Conservation (phyloP, 2,888 invertebrate species). For the Acleris cristana region DNA sequence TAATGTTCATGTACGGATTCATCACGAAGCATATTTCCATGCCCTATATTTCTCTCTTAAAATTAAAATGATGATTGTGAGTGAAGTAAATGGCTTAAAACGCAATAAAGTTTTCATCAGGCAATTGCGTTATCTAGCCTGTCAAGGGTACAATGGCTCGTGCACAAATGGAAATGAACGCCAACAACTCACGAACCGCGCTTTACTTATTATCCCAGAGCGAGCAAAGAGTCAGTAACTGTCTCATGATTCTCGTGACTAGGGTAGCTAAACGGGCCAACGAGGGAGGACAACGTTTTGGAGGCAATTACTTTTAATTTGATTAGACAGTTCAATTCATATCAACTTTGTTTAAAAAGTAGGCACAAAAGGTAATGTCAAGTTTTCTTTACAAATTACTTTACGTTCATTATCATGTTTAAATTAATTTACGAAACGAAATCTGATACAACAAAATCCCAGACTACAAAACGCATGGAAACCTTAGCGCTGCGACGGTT, state of each 20-base stretch:
- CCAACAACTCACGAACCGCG: constrained; percentile 55
- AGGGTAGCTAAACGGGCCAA: constrained; percentile 44
- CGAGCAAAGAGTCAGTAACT: constrained; percentile 51
- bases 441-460: constrained; percentile 2
- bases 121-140: constrained; percentile 37
- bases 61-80: constrained; percentile 20
- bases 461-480: constrained; percentile 21
- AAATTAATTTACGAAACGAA: not conserved
- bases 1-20: not conserved
- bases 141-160: constrained; percentile 43
- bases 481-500: constrained; percentile 45
- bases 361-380: too few relatives aligned
- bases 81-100: constrained; percentile 19
- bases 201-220: constrained; percentile 58
- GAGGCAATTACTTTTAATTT: constrained; percentile 27
- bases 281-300: constrained; percentile 39
- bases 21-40: constrained; percentile 9
- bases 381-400: too few relatives aligned
- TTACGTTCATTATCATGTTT: too few relatives aligned
- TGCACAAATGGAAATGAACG: constrained; percentile 58
- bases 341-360: too few relatives aligned
- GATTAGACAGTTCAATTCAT: not conserved
- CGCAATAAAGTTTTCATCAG: constrained; percentile 39
- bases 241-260: constrained; percentile 50
- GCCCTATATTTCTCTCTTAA: constrained; percentile 10